Base-by-base conservation (phyloP, 2,888 invertebrate species). In the Buathra laborator region DNA sequence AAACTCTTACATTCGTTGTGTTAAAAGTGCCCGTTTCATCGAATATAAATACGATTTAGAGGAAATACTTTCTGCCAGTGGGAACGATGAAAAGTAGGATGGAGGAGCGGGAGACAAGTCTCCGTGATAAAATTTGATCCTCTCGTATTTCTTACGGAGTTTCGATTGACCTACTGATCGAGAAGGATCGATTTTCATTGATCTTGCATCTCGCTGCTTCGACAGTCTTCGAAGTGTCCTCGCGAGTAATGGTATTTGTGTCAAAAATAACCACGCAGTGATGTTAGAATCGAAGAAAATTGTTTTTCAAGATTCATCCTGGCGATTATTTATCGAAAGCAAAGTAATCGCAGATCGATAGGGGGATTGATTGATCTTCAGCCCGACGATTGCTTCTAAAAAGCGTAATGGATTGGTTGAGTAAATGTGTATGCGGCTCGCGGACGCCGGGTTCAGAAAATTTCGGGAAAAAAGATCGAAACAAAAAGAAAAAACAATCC, bases 381-480 rank as follows among this genome's bases (percentile, higher is more conserved):
- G 44, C 24, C n/a, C n/a, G n/a, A 44, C 3, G n/a, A 16, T 3
- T 6, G 6, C 2, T 24, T 29, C 19, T 10, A 53, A 3, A 37
- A 44, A 53, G 10, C 37, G 14, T 19, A 9, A 89, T 89, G 89
- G 85, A 85, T 72, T 89, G 89, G 89, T 78, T 89, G 51, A 88
- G 86, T 53, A 86, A 83, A 43, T 89, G 89, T 62, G 86, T 89
- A 3, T 88, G 89, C 29, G 89, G 89, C 59, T 84, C 86, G n/a
- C 83, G 68, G 48, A 53, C 79, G 46, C 24, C 83, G 1, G 81
- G 56, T 37, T 78, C 86, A 46, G 76, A 44, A 6, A 71, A 70
- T 53, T 62, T 53, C 10, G 51, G 46, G 44, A 75, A 59, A 64
- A 62, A 32, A 7, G 44, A 37, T 62, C 2, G 44, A 59, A n/a